Base-by-base conservation (phyloP, 2,888 invertebrate species). In the Coelinius sp. region DNA sequence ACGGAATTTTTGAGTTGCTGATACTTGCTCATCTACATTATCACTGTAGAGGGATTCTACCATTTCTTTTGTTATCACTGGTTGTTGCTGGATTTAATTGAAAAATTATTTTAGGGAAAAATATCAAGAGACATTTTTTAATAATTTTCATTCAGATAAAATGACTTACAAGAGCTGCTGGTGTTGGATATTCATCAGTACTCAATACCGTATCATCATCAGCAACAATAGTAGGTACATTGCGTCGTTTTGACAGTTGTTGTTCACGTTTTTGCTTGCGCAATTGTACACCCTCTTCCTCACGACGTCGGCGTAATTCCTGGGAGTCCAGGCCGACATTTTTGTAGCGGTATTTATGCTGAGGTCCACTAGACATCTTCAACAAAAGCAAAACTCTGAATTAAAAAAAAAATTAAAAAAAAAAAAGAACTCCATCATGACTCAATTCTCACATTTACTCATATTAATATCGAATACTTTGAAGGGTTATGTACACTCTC, bases 231-330 rank as follows among this genome's bases (percentile, higher is more conserved):
- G 83, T 84, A 24, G 87, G 87, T 67, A 97, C 97, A 92, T 98
- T 97, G 80, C 98, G 91, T 72, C 97, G 90, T 89, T 98, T 98
- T 77, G 95, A 96, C 41, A 98, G 89, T 88, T 98, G 98, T 85
- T 97, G 96, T 88, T 98, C 98, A 75, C 98, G 90, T 88, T 98
- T 98, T 83, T 97, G 97, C 90, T 98, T 98, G 67, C 98, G 90
- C 63, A 99, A 90, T 85, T 98, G 98, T 27, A 99, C 95, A 25
- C 98, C 98, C 88, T 98, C 98, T 84, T 99, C 98, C 88, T 98
- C 98, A 49, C 98, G 91, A 46, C 98, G 90, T 67, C 98, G 92
- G 63, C 98, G 91, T 81, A 98, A 90, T 88, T 98, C 98, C 78
- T 97, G 94, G 3, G 96, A 95, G 88, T 97, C 97, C 80, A 97